These are phyloP conservation scores for Ibidorhyncha struthersii DNA, from an alignment of 2,113 vertebrate species.

Conservation along the genomic window DNA sequence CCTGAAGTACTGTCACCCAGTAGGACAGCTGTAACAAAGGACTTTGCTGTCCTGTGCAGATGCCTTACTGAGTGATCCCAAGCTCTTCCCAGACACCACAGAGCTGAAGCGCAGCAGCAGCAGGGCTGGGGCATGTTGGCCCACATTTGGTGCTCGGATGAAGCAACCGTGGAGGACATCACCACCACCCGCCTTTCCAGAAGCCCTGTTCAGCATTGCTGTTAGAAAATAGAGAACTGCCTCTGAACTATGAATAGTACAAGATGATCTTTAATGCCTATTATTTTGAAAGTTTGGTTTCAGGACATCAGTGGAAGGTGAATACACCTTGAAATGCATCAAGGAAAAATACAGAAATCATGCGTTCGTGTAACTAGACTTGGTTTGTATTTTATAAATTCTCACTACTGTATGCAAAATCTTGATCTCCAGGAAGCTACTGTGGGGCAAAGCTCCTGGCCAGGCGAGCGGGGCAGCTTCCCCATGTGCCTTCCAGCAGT, in stretches of 20 bases:
- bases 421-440: not conserved
- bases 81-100: not conserved
- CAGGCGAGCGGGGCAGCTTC: not conserved
- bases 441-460: fast-evolving
- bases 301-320: not conserved
- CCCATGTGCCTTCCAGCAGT: fast-evolving
- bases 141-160: not conserved
- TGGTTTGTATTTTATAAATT: not conserved
- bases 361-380: not conserved
- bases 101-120: not conserved
- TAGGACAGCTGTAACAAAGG: not conserved
- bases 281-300: not conserved
- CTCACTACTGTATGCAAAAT: not conserved
- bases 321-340: not conserved
- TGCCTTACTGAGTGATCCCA: not conserved
- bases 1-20: not conserved
- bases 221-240: not conserved
- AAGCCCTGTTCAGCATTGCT: not conserved
- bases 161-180: not conserved
- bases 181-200: fast-evolving
- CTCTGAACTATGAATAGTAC: not conserved
- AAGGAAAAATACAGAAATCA: not conserved
- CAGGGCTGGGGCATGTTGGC: not conserved
- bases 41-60: not conserved
- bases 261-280: not conserved